A percentile compares a stretch with the other conserved stretches of the same genome.
Conservation (phyloP, 2,113 vertebrate genomes). For the Donacobius atricapilla region DNA sequence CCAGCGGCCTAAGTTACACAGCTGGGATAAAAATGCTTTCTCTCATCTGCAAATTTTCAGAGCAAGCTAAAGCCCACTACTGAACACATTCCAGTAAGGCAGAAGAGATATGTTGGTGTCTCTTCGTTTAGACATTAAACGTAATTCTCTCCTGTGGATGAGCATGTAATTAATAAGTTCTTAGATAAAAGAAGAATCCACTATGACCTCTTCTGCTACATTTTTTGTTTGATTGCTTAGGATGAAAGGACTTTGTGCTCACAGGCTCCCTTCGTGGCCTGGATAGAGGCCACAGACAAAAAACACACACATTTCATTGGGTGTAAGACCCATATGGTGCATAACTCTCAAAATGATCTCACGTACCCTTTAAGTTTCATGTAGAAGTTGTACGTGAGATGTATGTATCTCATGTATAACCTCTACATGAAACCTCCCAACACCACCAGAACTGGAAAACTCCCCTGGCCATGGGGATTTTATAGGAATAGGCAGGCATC, state of each 20-base stretch:
- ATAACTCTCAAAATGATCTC: neutral
- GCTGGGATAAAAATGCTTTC: neutral
- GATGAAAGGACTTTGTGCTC: neutral
- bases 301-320: neutral
- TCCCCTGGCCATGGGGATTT: neutral
- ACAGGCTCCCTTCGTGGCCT: neutral
- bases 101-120: neutral
- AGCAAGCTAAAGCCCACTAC: neutral
- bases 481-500: neutral
- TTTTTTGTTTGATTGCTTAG: neutral
- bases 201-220: neutral
- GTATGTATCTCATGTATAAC: too few relatives aligned
- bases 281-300: neutral
- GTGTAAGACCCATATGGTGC: neutral
- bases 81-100: neutral
- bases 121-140: neutral
- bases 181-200: neutral
- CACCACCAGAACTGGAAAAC: neutral
- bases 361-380: neutral
- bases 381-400: too few relatives aligned
- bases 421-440: neutral
- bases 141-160: neutral
- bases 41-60: neutral
- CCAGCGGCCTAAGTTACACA: neutral
- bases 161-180: neutral